phyloP scores from a whole-genome alignment of 2,113 vertebrate species.

The Montifringilla adamsi region DNA sequence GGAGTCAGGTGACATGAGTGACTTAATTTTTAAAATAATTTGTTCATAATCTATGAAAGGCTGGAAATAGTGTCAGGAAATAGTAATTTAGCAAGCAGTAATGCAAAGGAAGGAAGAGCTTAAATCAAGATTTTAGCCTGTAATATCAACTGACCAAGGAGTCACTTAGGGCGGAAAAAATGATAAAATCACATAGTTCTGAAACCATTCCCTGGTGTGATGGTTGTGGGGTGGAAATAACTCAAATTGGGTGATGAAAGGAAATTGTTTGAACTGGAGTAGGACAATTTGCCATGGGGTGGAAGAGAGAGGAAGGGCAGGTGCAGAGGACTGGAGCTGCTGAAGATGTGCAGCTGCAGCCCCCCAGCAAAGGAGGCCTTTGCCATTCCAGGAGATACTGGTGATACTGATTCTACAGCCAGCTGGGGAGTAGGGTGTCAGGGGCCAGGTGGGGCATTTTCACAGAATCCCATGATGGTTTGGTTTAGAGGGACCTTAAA shows the following conservation, averaged over 20 bases:
- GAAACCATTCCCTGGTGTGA: neutral
- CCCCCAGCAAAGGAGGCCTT: neutral
- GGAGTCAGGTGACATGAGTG: neutral
- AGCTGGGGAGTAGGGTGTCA: too few species aligned
- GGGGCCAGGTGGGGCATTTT: neutral
- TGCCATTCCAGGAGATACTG: neutral
- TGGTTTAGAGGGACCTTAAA: neutral
- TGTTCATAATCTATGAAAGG: neutral
- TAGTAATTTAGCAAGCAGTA: neutral
- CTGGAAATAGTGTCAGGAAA: neutral
- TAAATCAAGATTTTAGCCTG: neutral
- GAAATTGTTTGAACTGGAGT: neutral
- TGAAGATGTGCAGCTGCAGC: neutral
- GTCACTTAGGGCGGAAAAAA: fast-evolving
- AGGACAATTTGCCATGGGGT: too few species aligned
- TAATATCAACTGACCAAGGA: neutral
- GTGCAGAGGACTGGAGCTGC: neutral
- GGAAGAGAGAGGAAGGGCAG: neutral
- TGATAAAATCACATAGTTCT: neutral
- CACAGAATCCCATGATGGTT: neutral
- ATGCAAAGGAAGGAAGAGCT: neutral
- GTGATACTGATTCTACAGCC: too few species aligned
- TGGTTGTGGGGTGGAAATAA: neutral
- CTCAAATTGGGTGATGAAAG: neutral
- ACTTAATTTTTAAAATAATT: neutral